Evolutionary conservation across 35 echinoderm and acorn worm genomes (phyloP).

Genomic region (Lytechinus pictus): DNA sequence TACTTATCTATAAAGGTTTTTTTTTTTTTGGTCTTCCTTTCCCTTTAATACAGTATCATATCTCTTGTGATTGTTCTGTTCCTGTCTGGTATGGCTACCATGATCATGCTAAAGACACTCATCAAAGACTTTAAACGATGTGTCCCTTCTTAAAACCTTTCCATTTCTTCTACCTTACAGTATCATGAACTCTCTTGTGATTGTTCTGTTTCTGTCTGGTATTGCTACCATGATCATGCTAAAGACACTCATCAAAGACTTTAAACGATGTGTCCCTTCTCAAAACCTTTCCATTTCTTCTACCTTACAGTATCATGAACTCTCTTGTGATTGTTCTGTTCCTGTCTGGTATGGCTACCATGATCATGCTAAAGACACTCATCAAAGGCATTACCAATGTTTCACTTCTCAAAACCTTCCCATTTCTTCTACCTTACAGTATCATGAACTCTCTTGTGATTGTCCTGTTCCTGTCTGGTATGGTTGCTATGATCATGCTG

Average conservation of each 20-base stretch:
- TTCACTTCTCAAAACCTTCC: too few relatives aligned
- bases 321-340: too few relatives aligned
- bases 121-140: slow-evolving; percentile 43
- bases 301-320: too few relatives aligned
- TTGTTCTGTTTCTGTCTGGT: slow-evolving; percentile 93
- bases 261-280: background rate
- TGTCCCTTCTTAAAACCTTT: background rate
- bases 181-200: slow-evolving; percentile 97
- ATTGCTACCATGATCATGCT: slow-evolving; percentile 98
- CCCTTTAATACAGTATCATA: too few relatives aligned
- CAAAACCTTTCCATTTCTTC: background rate
- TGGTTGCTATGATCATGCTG: slow-evolving; percentile 98
- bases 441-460: slow-evolving; percentile 97
- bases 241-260: slow-evolving; percentile 84
- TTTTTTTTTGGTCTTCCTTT: too few relatives aligned
- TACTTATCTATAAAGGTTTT: background rate
- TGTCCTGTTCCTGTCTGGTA: slow-evolving; percentile 95
- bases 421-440: too few relatives aligned
- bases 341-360: too few relatives aligned
- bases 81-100: slow-evolving; percentile 93
- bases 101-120: slow-evolving; percentile 97
- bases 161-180: slow-evolving; percentile 27
- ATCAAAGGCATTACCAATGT: too few relatives aligned
- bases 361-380: too few relatives aligned
- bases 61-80: slow-evolving; percentile 97